Evolutionary conservation across 1,140 invertebrate species (phyloP), one percentile per base, ranked within the genome.

Genomic region (Aphaenogaster ashmeadi): DNA sequence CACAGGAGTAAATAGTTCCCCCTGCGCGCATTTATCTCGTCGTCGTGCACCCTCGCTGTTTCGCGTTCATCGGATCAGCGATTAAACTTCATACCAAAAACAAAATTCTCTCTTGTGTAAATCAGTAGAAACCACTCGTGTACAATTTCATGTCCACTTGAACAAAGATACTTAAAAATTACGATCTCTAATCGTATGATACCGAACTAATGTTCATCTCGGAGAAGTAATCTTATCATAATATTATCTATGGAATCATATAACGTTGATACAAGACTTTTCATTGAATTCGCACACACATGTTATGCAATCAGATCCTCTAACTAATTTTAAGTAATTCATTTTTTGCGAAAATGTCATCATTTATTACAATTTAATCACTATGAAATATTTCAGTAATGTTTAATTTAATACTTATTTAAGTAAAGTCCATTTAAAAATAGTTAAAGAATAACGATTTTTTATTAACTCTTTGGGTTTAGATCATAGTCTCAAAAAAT

Each of bases 1-100:
- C 69, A 84, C n/a, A 15, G 5, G 54, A 67, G 69, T 62, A 84
- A 84, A 84, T 60, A 60, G 41, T 84, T 72, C 69, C 41, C 80
- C 54, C 69, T 75, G 54, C 33, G 69, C 54, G 69, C 69, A 75
- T 84, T 74, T 84, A 75, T 84, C 69, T 75, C 69, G 41, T 75
- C 69, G 54, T 60, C 11, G 38, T 47, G 41, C 38, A 58, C 80
- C 44, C 54, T 27, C 69, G 50, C 44, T 47, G 67, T 60, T 84
- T 5, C 54, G 44, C 69, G 56, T 50, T 84, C 69, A 74, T 84
- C 54, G 67, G 54, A 74, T 83, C 80, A 84, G 56, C 80, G 75
- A 75, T 84, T 84, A 84, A 84, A 84, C 67, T 74, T 33, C 54
- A 27, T 84, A 74, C 54, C 54, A 21, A 36, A 8, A 75, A 74